Evolutionary conservation across 2,797 vertebrate genomes (phyloP).

Genomic region (Otolemur crassicaudatus): DNA sequence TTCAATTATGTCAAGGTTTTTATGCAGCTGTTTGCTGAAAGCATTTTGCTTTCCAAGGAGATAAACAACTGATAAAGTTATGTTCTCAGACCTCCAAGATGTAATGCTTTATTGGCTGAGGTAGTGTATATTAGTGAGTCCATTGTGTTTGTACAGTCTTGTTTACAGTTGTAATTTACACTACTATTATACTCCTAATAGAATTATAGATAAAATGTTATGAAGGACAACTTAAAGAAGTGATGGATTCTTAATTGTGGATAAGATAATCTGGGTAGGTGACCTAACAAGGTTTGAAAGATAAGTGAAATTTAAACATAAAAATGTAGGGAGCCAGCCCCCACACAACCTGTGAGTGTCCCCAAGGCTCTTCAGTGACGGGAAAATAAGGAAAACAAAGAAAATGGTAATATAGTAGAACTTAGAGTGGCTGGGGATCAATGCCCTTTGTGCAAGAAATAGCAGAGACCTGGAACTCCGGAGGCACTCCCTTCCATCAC

Average conservation of each 20-base stretch:
- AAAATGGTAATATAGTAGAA: too few relatives aligned
- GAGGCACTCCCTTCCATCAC: too few relatives aligned
- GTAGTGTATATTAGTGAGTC: background rate
- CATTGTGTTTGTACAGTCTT: background rate
- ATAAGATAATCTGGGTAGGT: background rate
- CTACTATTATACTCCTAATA: background rate
- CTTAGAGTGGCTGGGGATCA: too few relatives aligned
- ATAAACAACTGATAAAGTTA: background rate
- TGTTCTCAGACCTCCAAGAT: background rate
- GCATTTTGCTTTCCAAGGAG: constrained; percentile 10
- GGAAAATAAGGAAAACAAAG: too few relatives aligned
- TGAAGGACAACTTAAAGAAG: background rate
- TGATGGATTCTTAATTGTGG: background rate
- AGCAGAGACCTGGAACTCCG: too few relatives aligned
- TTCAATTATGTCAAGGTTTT: background rate
- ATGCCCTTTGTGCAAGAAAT: too few relatives aligned
- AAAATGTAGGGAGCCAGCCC: background rate
- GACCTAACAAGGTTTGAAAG: background rate
- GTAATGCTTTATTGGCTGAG: background rate
- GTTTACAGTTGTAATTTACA: background rate
- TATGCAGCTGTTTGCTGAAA: background rate
- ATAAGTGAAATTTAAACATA: background rate
- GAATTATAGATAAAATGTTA: background rate
- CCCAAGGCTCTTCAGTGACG: too few relatives aligned
- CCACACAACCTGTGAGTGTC: too few relatives aligned